Evolutionary conservation across 2,888 invertebrate genomes (phyloP), one percentile per base, ranked within the genome.

Genomic region (Tenthredo scrophulariae): DNA sequence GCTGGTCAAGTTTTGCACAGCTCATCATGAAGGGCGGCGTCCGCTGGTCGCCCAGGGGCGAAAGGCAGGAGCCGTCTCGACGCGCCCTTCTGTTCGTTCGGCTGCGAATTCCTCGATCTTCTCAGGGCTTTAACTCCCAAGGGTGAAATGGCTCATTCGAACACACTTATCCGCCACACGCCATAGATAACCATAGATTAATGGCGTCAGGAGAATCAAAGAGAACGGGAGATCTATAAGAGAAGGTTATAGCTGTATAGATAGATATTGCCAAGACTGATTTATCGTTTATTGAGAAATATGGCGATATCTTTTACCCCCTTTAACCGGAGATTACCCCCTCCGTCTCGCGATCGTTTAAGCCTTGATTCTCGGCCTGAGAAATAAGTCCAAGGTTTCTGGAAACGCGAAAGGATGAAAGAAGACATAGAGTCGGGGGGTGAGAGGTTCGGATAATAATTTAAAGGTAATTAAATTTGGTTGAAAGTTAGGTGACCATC

Each of bases 201-300:
- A 93, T 93, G 93, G 93, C 91, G 88, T 89, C 88, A 86, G 67
- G 89, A 90, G 89, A 90, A 90, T 91, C 88, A 88, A 87, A 86
- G 88, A 87, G 67, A 89, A 91, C 88, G 89, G 89, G 90, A 89
- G 88, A 90, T 89, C 88, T 86, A 87, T 89, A 89, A 90, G 88
- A 89, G 89, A 85, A 86, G 87, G 85, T 86, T 79, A 84, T 85
- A 84, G 50, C 46, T 84, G 46, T 43, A 40, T 43, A 46, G 75
- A 85, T 43, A 43, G 40, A 67, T 62, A 84, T 87, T 87, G 89
- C 90, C 89, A 88, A 87, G 84, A 88, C 89, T 93, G 93, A 93
- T 93, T 93, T 93, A 93, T 93, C 89, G 93, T 92, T 93, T 93
- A 93, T 93, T 93, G 92, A 93, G 93, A 93, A 93, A 92, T 93